Evolutionary conservation across 2,113 vertebrate species (phyloP).

Genomic region (Hemibagrus wyckioides): DNA sequence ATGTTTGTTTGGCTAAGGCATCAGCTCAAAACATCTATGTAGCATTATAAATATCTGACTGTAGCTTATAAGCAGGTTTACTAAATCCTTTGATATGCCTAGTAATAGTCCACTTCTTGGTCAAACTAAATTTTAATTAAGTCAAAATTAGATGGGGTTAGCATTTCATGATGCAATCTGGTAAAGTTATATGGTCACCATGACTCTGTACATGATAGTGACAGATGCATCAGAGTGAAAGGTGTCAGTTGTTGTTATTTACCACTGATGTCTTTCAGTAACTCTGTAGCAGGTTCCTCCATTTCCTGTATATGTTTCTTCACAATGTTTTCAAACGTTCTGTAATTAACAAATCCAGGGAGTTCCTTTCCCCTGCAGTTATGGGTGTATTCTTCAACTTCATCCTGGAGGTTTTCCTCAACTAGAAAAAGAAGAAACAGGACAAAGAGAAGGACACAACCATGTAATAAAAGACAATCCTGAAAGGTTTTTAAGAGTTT

Average conservation of each 20-base stretch:
- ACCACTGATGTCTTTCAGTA: slow-evolving; percentile 60
- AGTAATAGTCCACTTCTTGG: neutral
- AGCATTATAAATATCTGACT: neutral
- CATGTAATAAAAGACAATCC: neutral
- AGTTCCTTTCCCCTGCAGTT: slow-evolving; percentile 71
- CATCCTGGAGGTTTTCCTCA: neutral
- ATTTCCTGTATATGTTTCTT: slow-evolving; percentile 60
- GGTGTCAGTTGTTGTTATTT: neutral
- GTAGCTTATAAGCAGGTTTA: neutral
- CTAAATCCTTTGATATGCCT: neutral
- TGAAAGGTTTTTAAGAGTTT: neutral
- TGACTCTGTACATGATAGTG: neutral
- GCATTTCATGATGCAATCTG: neutral
- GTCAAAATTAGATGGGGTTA: neutral
- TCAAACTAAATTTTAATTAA: neutral
- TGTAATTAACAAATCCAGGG: slow-evolving; percentile 72
- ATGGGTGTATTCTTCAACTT: slow-evolving; percentile 56
- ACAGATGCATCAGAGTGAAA: neutral
- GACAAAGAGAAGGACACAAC: neutral
- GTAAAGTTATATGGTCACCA: neutral
- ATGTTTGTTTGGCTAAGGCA: neutral
- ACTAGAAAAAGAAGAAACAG: slow-evolving; percentile 61
- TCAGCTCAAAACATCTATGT: neutral
- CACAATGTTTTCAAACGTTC: slow-evolving; percentile 70
- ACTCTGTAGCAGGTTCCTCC: slow-evolving; percentile 63